Base-by-base conservation (phyloP, 2,888 invertebrate species). In the Nesidiocoris tenuis region DNA sequence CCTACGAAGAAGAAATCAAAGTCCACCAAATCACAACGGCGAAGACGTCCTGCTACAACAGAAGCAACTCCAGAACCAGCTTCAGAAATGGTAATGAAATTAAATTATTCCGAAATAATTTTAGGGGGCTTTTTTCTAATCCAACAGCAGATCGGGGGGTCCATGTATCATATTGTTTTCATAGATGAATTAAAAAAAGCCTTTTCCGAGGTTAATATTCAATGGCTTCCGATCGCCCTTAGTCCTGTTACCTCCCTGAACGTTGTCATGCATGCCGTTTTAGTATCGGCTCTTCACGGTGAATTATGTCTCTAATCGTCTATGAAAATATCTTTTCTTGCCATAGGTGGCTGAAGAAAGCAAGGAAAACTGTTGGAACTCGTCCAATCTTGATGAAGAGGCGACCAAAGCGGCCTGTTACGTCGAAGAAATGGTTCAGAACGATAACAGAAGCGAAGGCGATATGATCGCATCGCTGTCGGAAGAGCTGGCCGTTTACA, bases 401-500 rank as follows among this genome's bases (percentile, higher is more conserved):
- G 57, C 63, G 1, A 23, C 63, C 7, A 65, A 74, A 24, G 65
- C 63, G n/a, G 65, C 63, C 12, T 74, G 74, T 19, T 74, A 24
- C 57, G 74, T 74, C 23, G 59, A 74, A 19, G 57, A 65, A 22
- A 74, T 65, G 56, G 74, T 63, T 9, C 67, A 64, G 24, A 68
- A 68, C 23, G 67, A 67, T 23, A 25, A 54, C n/a, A 7, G 68
- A 25, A 75, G 65, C 24, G 75, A 75, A 54, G 68, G 67, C 17
- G 75, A 75, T 22, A 75, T 75, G 75, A 75, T 75, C 5, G 65
- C 65, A 7, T 25, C 67, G 22, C 61, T 75, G 1, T 75, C 75
- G 19, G 68, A 75, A 68, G 75, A 75, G 22, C 22, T 75, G 68
- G 75, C 75, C 5, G 75, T 75, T n/a, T 75, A 67, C 75, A 67